A percentile compares a stretch with the other conserved stretches of the same genome.
Conservation (phyloP, 2,797 vertebrate genomes). For the Cheirogaleus major region DNA sequence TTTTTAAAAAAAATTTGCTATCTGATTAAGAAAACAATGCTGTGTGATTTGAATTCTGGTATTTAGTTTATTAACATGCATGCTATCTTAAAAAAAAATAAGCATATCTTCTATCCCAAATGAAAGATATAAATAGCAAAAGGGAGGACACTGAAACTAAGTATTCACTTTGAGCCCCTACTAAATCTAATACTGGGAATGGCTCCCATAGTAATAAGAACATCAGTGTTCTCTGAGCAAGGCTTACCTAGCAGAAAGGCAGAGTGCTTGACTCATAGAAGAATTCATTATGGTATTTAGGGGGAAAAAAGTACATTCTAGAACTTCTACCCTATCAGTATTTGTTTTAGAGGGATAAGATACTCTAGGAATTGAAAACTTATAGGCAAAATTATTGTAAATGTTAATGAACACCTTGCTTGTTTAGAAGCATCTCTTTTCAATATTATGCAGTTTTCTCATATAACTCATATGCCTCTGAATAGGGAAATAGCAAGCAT, state of each 20-base stretch:
- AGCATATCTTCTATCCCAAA: background rate
- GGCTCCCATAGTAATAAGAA: background rate
- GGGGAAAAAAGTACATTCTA: background rate
- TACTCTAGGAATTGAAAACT: background rate
- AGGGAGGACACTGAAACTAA: background rate
- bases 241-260: background rate
- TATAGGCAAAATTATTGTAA: background rate
- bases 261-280: background rate
- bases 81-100: background rate
- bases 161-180: background rate
- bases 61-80: background rate
- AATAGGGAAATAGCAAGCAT: background rate
- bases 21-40: background rate
- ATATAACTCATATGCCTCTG: background rate
- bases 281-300: background rate
- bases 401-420: background rate
- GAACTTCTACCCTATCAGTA: background rate
- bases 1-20: background rate
- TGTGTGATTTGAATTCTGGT: background rate
- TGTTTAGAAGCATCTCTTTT: background rate
- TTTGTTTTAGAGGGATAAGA: background rate
- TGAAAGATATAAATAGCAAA: background rate
- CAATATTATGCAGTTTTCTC: background rate
- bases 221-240: background rate
- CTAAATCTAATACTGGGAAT: background rate